Evolutionary conservation across 2,888 invertebrate species (phyloP).

Genomic region (Trichopoda pennipes): DNA sequence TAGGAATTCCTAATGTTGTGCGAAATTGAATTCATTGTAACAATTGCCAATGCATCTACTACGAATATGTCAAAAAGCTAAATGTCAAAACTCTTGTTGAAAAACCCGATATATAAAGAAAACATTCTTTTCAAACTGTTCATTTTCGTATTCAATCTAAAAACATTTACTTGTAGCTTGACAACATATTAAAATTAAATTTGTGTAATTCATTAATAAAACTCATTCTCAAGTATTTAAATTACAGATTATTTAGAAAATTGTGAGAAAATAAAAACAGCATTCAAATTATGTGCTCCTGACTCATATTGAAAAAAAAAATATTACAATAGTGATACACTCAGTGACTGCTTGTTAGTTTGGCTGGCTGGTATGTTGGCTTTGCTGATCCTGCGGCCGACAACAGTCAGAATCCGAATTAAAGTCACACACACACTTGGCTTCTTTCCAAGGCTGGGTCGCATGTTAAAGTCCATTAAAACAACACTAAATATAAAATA

Average conservation of each 20-base stretch:
- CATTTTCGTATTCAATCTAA: neutral
- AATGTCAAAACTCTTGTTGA: too few relatives aligned
- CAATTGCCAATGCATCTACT: too few relatives aligned
- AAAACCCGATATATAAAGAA: too few relatives aligned
- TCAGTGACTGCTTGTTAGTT: neutral
- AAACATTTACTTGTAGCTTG: neutral
- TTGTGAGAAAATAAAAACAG: conserved; percentile 15
- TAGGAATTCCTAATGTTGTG: too few relatives aligned
- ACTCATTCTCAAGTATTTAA: conserved; percentile 51
- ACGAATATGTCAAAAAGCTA: too few relatives aligned
- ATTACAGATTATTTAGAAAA: conserved; percentile 47
- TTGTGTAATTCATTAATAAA: conserved; percentile 57
- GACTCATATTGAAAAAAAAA: conserved; percentile 53
- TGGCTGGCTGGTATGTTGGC: neutral
- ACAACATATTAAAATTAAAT: conserved; percentile 44
- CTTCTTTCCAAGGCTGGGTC: conserved; percentile 68
- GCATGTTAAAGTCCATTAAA: conserved; percentile 72
- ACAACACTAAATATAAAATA: conserved; percentile 67
- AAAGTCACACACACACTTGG: conserved; percentile 62
- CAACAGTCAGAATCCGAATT: conserved; percentile 59
- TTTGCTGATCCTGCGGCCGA: conserved; percentile 59
- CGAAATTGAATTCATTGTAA: too few relatives aligned
- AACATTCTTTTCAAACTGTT: too few relatives aligned
- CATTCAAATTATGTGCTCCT: conserved; percentile 43
- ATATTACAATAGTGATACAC: conserved; percentile 36